These are phyloP conservation scores for Meloe dianella DNA, from an alignment of 2,888 invertebrate species.

Conservation along the genomic window DNA sequence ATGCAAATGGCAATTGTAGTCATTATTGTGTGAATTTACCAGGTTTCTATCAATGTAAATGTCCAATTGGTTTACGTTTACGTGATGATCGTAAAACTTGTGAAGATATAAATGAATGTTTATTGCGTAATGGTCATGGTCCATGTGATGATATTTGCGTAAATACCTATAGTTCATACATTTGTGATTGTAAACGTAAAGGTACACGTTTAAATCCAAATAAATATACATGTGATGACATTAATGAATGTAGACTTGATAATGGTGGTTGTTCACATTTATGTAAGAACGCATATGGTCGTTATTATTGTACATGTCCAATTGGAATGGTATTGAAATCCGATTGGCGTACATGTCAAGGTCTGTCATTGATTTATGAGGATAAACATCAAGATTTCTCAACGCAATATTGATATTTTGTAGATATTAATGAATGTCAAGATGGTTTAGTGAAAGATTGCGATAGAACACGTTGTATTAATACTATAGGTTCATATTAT, in stretches of 20 bases:
- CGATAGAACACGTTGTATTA: slow-evolving; percentile 65
- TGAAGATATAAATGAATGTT: slow-evolving; percentile 68
- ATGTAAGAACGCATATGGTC: slow-evolving; percentile 64
- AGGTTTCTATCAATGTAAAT: slow-evolving; percentile 66
- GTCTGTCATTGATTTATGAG: slow-evolving; percentile 32
- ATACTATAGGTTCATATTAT: slow-evolving; percentile 68
- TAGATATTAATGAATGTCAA: slow-evolving; percentile 73
- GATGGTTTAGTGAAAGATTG: slow-evolving; percentile 50
- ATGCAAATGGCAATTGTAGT: slow-evolving; percentile 63
- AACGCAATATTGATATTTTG: slow-evolving; percentile 6
- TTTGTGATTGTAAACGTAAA: slow-evolving; percentile 64
- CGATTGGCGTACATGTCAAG: slow-evolving; percentile 55
- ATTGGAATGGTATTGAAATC: slow-evolving; percentile 51
- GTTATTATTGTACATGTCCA: slow-evolving; percentile 55
- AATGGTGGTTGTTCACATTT: slow-evolving; percentile 66
- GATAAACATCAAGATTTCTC: not conserved
- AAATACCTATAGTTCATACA: slow-evolving; percentile 65
- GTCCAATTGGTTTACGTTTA: slow-evolving; percentile 62
- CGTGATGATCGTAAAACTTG: slow-evolving; percentile 49
- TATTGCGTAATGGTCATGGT: slow-evolving; percentile 66
- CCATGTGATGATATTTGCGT: slow-evolving; percentile 68
- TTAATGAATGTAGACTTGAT: slow-evolving; percentile 58
- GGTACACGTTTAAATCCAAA: slow-evolving; percentile 65
- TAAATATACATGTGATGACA: slow-evolving; percentile 66
- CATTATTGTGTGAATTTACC: slow-evolving; percentile 64